Base-by-base conservation (phyloP, 2,797 vertebrate species). In the Siniperca undulata region DNA sequence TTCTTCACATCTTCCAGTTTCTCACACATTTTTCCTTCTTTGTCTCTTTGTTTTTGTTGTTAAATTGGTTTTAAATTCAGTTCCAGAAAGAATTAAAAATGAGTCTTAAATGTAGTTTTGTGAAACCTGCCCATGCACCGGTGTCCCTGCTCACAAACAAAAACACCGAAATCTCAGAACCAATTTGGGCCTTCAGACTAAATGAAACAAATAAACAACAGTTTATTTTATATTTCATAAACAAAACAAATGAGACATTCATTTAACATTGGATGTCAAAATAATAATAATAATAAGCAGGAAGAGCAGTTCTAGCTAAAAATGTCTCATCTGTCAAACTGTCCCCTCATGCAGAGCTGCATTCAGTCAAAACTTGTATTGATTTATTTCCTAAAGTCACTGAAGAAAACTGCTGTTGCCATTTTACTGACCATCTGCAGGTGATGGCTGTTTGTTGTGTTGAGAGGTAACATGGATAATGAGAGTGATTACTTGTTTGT, bases 401-500 rank as follows among this genome's bases (percentile, higher is more conserved):
- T 64, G 36, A 19, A 22, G 7, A 42, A 30, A 24, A 6, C 10
- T n/a, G 27, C 16, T 34, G 20, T 14, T 5, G 13, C 30, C n/a
- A 17, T 13, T 8, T 5, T 24, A 3, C 9, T 17, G 66, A 30
- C 48, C 44, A 0, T 24, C 46, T 19, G 24, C 24, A 13, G 62
- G 1, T 11, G 13, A n/a, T 11, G 30, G 16, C 3, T 36, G 34
- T 12, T 46, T 60, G 17, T 16, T 13, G 55, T 5, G 16, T 22
- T 2, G 7, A 53, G 46, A 7, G 6, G 34, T 44, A 52, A 59
- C 30, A 1, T 2, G 19, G 50, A 46, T 36, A 71, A 71, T 65
- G 50, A 38, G 68, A 71, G 52, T 20, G 52, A 65, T 56, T 38
- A 48, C 34, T 59, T n/a, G 34, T 70, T n/a, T 17, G 36, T 36